These are phyloP conservation scores for Poecile montanus DNA, from an alignment of 2,797 vertebrate species.

Conservation along the genomic window DNA sequence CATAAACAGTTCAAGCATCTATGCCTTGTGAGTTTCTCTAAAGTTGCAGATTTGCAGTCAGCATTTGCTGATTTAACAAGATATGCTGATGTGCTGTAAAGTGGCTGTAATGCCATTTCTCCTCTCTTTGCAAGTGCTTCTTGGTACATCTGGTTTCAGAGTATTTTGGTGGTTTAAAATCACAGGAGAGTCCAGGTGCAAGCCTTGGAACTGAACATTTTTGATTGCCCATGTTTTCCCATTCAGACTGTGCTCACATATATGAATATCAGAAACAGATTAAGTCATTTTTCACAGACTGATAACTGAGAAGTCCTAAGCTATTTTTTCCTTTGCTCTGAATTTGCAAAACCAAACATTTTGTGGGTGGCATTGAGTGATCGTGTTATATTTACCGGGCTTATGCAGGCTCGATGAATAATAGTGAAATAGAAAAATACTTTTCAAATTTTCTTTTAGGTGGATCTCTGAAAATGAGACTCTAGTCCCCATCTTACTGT, in stretches of 20 bases:
- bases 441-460: neutral
- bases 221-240: neutral
- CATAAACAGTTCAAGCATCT: neutral
- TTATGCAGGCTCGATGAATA: slow-evolving; percentile 20
- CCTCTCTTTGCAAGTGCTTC: neutral
- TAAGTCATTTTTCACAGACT: neutral
- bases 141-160: neutral
- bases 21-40: neutral
- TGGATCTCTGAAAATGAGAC: slow-evolving; percentile 31
- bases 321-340: neutral
- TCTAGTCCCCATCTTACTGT: neutral
- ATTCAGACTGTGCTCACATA: neutral
- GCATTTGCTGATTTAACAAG: neutral
- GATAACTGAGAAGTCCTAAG: slow-evolving; percentile 1
- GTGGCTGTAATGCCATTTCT: neutral
- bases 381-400: slow-evolving; percentile 7
- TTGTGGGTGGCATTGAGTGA: slow-evolving; percentile 18
- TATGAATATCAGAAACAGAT: slow-evolving; percentile 7
- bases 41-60: neutral
- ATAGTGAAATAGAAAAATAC: slow-evolving; percentile 47
- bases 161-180: neutral
- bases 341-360: slow-evolving; percentile 20
- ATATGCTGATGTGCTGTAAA: neutral
- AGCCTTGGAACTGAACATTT: neutral
- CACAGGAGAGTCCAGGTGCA: neutral